Evolutionary conservation across 2,888 invertebrate genomes (phyloP).

Genomic region (Plusia festucae): DNA sequence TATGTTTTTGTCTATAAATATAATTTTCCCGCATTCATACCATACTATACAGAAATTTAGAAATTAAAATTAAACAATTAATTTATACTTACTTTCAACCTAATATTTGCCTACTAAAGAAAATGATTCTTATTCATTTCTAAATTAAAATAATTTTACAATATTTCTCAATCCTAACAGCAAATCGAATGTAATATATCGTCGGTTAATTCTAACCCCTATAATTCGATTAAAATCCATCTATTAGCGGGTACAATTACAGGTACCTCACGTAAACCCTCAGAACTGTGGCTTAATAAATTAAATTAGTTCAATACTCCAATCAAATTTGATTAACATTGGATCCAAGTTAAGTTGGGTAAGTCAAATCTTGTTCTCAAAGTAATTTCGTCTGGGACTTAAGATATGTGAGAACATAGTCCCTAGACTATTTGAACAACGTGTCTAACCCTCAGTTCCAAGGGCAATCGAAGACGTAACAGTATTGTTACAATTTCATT

Average conservation of each 20-base stretch:
- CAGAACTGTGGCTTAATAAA: not conserved
- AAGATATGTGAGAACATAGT: constrained; percentile 19
- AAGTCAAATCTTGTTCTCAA: constrained; percentile 21
- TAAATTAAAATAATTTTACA: too few relatives aligned
- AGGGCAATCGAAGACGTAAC: constrained; percentile 11
- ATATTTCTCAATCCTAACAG: too few relatives aligned
- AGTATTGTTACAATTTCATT: not conserved
- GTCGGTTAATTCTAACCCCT: not conserved
- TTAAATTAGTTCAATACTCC: constrained; percentile 6
- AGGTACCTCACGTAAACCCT: not conserved
- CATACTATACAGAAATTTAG: too few relatives aligned
- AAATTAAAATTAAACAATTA: too few relatives aligned
- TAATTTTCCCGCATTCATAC: too few relatives aligned
- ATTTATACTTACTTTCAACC: too few relatives aligned
- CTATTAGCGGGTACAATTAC: not conserved
- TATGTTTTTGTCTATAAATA: too few relatives aligned
- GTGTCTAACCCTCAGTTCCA: constrained; percentile 10
- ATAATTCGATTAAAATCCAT: not conserved
- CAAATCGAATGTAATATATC: too few relatives aligned
- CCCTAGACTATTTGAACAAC: not conserved
- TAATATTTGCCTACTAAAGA: too few relatives aligned
- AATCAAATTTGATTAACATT: constrained; percentile 26
- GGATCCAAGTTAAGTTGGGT: constrained; percentile 12
- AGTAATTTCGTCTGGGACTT: constrained; percentile 22
- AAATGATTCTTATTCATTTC: too few relatives aligned